phyloP scores from a whole-genome alignment of 2,113 vertebrate genomes.

The Cisticola juncidis region DNA sequence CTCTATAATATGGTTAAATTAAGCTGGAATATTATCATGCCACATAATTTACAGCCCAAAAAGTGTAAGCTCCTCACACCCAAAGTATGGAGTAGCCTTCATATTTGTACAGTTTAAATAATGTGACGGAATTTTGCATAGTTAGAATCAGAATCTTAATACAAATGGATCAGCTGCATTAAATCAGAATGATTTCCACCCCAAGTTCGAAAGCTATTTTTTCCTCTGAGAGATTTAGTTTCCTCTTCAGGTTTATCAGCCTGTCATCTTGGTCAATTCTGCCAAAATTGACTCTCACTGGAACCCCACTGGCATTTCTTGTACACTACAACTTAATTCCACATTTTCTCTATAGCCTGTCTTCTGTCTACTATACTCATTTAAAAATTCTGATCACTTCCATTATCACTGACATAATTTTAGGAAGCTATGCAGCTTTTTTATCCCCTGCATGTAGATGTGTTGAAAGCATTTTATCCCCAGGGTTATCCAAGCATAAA shows the following conservation, averaged over 20 bases:
- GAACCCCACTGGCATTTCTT: neutral
- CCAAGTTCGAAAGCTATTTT: neutral
- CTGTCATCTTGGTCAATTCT: neutral
- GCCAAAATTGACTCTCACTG: neutral
- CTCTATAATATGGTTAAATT: slow-evolving; percentile 7
- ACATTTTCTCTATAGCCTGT: neutral
- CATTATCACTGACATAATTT: neutral
- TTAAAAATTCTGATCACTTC: neutral
- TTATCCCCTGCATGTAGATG: neutral
- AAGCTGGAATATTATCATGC: slow-evolving; percentile 24
- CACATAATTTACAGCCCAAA: neutral
- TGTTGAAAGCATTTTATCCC: neutral
- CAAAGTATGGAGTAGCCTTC: neutral
- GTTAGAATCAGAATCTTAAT: neutral
- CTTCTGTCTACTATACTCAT: neutral
- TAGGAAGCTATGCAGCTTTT: neutral
- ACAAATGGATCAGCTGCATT: neutral
- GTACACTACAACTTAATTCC: neutral
- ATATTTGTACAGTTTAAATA: neutral
- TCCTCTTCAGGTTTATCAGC: neutral
- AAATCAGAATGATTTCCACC: neutral
- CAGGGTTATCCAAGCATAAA: neutral
- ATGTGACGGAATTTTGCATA: neutral
- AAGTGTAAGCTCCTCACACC: neutral
- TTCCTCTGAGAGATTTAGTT: neutral